phyloP scores from a whole-genome alignment of 2,888 invertebrate genomes.

The Pegoplata infirma region DNA sequence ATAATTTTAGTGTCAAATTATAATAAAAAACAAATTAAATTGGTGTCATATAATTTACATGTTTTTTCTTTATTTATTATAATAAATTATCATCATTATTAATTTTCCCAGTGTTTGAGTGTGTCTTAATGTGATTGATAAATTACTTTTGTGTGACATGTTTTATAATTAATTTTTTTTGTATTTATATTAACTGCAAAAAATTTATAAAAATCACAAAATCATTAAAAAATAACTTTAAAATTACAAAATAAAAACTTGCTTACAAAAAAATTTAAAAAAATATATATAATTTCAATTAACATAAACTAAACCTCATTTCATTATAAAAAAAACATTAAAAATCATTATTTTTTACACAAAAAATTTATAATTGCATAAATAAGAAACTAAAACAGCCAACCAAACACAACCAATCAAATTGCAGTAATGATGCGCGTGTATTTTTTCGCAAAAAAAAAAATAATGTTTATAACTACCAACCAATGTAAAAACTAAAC shows the following conservation, averaged over 20 bases:
- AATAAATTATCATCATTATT: not conserved
- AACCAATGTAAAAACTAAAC: conserved; percentile 56
- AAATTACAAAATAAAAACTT: not conserved
- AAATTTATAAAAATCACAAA: not conserved
- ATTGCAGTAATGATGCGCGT: conserved; percentile 62
- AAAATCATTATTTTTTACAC: not conserved
- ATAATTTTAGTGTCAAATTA: not conserved
- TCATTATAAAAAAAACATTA: not conserved
- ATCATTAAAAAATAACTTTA: not conserved
- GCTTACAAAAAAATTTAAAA: not conserved
- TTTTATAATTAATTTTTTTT: conserved; percentile 29
- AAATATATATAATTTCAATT: not conserved
- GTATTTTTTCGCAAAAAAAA: conserved; percentile 56
- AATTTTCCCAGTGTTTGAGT: not conserved
- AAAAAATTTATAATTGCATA: conserved; percentile 9
- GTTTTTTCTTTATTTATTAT: too few relatives aligned
- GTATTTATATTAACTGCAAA: not conserved
- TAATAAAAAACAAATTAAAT: not conserved
- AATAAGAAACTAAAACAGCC: conserved; percentile 21
- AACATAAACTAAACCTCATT: not conserved
- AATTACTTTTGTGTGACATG: conserved; percentile 42
- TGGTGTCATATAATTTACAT: not conserved
- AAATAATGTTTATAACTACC: conserved; percentile 59
- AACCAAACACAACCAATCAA: conserved; percentile 58
- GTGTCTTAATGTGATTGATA: conserved; percentile 37